These are phyloP conservation scores for Tiliacea citrago DNA, from an alignment of 2,888 invertebrate species.

Conservation along the genomic window DNA sequence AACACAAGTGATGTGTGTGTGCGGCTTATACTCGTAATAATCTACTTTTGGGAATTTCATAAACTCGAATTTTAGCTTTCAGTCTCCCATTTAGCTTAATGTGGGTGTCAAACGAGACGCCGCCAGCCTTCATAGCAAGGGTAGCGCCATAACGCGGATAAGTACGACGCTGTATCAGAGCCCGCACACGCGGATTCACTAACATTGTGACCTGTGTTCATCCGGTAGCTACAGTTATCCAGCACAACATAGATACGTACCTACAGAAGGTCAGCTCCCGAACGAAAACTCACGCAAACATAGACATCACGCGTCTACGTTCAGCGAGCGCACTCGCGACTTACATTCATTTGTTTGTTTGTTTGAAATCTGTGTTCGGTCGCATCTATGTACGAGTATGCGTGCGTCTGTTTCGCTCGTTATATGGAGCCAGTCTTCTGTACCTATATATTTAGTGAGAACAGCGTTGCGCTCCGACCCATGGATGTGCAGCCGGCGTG, in stretches of 20 bases:
- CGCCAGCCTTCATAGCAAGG: too few relatives aligned
- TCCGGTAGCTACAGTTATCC: background rate
- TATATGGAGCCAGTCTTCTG: background rate
- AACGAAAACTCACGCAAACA: background rate
- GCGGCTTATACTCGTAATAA: background rate
- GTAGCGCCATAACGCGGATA: slow-evolving; percentile 3
- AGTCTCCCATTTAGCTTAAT: slow-evolving; percentile 34
- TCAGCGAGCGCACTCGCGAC: too few relatives aligned
- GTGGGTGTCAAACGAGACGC: too few relatives aligned
- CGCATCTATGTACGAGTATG: background rate
- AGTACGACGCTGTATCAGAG: background rate
- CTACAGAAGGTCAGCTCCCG: background rate
- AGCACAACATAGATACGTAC: background rate
- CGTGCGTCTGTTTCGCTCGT: too few relatives aligned
- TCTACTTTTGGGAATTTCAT: slow-evolving; percentile 26
- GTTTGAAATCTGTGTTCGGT: too few relatives aligned
- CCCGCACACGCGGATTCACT: background rate
- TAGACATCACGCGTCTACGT: background rate
- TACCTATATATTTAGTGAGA: background rate
- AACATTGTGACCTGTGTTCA: background rate
- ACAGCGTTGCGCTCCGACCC: background rate
- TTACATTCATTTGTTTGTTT: background rate
- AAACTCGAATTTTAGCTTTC: slow-evolving; percentile 22
- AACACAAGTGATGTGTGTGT: background rate
- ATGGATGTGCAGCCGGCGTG: background rate